A percentile compares a stretch with the other conserved stretches of the same genome.
Conservation (phyloP, 2,113 vertebrate genomes). For the Cyanoderma ruficeps region DNA sequence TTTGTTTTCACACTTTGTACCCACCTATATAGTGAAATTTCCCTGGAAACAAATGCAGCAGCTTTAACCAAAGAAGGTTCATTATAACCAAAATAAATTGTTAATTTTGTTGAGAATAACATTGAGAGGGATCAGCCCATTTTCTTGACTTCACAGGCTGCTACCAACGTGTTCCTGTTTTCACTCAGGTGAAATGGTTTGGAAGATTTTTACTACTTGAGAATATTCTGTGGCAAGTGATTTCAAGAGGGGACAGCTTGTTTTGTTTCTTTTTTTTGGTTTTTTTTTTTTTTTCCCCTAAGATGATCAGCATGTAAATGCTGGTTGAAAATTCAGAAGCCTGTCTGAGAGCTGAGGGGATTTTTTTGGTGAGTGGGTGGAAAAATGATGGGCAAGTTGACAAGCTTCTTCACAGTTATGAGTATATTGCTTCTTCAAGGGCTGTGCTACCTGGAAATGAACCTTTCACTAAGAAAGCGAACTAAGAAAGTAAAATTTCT, state of each 20-base stretch:
- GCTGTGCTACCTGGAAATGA: not conserved
- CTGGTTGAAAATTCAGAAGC: not conserved
- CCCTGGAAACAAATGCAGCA: not conserved
- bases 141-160: not conserved
- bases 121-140: not conserved
- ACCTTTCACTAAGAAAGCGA: not conserved
- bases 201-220: not conserved
- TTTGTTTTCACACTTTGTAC: not conserved
- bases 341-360: not conserved
- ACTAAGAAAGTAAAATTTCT: not conserved
- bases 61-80: not conserved
- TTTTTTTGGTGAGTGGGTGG: not conserved
- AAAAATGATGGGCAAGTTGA: not conserved
- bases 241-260: not conserved
- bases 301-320: not conserved
- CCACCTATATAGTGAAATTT: not conserved
- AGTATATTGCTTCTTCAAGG: not conserved
- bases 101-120: not conserved
- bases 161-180: accelerated
- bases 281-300: no score
- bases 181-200: not conserved
- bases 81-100: not conserved
- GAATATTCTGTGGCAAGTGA: not conserved
- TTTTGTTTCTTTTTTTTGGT: no score
- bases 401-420: not conserved